Evolutionary conservation across 2,888 invertebrate species (phyloP).

Genomic region (Aphelenchoides bicaudatus): DNA sequence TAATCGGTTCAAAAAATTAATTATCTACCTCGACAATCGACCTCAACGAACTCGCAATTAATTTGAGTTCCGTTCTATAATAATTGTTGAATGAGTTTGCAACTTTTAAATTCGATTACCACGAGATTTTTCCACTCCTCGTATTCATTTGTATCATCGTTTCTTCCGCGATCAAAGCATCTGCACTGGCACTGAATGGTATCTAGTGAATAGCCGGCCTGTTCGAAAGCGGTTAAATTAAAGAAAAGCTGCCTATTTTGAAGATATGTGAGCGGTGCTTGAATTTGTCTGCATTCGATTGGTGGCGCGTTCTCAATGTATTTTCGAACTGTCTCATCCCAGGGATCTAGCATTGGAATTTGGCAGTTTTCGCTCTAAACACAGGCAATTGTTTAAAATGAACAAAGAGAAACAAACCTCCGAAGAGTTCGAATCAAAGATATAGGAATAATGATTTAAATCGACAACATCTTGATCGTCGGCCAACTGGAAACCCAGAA

Average conservation of each 20-base stretch:
- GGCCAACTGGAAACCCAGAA: slow-evolving; percentile 14
- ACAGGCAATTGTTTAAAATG: slow-evolving; percentile 9
- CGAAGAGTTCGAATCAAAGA: neutral
- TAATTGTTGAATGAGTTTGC: neutral
- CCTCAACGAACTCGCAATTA: slow-evolving; percentile 47
- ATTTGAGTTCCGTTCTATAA: slow-evolving; percentile 12
- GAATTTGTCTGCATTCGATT: slow-evolving; percentile 40
- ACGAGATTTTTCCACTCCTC: slow-evolving; percentile 38
- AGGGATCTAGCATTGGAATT: slow-evolving; percentile 48
- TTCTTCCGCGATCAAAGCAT: slow-evolving; percentile 40
- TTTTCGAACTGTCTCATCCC: slow-evolving; percentile 43
- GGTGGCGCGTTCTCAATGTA: slow-evolving; percentile 36
- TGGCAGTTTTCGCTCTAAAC: slow-evolving; percentile 28
- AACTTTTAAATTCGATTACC: slow-evolving; percentile 23
- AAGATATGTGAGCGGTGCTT: slow-evolving; percentile 44
- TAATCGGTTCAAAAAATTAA: no score
- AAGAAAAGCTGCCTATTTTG: slow-evolving; percentile 33
- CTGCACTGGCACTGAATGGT: slow-evolving; percentile 40
- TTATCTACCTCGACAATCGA: slow-evolving; percentile 35
- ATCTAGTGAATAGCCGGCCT: slow-evolving; percentile 24
- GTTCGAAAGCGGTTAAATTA: slow-evolving; percentile 30
- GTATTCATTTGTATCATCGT: slow-evolving; percentile 39
- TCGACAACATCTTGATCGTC: slow-evolving; percentile 1
- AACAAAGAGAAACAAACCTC: slow-evolving; percentile 3
- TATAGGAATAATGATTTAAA: slow-evolving; percentile 10